A percentile compares a stretch with the other conserved stretches of the same genome.
Conservation (phyloP, 2,888 invertebrate genomes). For the Dasypolia templi region DNA sequence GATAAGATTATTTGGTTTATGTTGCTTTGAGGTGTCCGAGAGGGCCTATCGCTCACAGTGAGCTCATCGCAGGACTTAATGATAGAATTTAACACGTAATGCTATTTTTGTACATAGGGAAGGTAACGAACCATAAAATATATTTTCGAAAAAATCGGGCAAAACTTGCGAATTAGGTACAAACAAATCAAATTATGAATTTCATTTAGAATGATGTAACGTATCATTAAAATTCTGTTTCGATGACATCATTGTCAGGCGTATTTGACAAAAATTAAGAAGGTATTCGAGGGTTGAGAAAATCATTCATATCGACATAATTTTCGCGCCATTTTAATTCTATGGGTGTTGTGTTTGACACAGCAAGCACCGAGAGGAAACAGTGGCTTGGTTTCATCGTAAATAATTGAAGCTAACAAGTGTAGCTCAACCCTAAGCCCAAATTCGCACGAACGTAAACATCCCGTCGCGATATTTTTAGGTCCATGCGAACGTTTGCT, state of each 20-base stretch:
- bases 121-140: constrained; percentile 52
- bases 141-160: constrained; percentile 56
- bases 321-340: neutral
- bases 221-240: neutral
- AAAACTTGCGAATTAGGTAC: constrained; percentile 29
- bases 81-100: constrained; percentile 56
- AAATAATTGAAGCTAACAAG: neutral
- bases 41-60: constrained; percentile 43
- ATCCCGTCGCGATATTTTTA: too few species aligned
- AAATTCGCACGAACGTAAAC: too few species aligned
- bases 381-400: neutral
- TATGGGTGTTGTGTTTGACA: neutral
- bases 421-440: neutral
- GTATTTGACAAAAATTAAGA: constrained; percentile 1
- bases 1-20: constrained; percentile 1
- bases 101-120: constrained; percentile 67
- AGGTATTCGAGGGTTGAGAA: constrained; percentile 1
- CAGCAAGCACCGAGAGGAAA: neutral
- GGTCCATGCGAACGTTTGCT: too few species aligned
- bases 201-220: constrained; percentile 15
- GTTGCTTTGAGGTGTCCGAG: constrained; percentile 49
- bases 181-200: constrained; percentile 16
- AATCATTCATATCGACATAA: neutral
- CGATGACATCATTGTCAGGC: neutral
- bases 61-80: constrained; percentile 53